phyloP scores from a whole-genome alignment of 2,888 invertebrate species.

The Drosophila atroscutellata region DNA sequence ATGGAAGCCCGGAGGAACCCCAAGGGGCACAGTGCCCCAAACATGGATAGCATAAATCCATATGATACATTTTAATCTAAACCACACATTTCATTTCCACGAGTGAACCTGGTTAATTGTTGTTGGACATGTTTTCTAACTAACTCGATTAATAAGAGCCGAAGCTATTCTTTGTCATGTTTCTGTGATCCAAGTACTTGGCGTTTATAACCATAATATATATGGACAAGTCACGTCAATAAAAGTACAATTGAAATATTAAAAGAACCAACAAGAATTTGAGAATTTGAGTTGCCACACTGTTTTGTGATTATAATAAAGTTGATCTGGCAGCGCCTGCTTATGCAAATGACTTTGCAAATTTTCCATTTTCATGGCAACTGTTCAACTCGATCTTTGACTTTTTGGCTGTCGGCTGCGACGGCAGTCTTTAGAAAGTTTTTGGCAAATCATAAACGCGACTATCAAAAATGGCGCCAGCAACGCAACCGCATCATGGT shows the following conservation, averaged over 20 bases:
- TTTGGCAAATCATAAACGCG: constrained; percentile 72
- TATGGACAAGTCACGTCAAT: not conserved
- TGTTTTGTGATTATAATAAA: not conserved
- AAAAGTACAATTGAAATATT: not conserved
- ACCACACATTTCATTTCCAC: too few relatives aligned
- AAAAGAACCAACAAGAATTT: not conserved
- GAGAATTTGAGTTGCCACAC: constrained; percentile 10
- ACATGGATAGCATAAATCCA: too few relatives aligned
- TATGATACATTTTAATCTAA: too few relatives aligned
- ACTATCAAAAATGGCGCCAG: constrained; percentile 71
- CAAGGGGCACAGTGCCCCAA: too few relatives aligned
- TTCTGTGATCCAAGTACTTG: not conserved
- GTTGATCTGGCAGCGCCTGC: constrained; percentile 39
- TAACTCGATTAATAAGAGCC: not conserved
- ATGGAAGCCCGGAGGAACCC: too few relatives aligned
- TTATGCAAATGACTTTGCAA: constrained; percentile 42
- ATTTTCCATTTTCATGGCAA: constrained; percentile 25
- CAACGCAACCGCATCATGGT: constrained; percentile 51
- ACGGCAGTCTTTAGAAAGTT: constrained; percentile 64
- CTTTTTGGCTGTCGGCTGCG: constrained; percentile 32
- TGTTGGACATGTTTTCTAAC: not conserved
- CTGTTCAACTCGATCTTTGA: constrained; percentile 59
- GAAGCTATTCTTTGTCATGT: not conserved
- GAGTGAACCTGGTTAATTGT: not conserved
- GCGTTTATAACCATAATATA: not conserved